Evolutionary conservation across 2,113 vertebrate species (phyloP).

Genomic region (Murina feae): DNA sequence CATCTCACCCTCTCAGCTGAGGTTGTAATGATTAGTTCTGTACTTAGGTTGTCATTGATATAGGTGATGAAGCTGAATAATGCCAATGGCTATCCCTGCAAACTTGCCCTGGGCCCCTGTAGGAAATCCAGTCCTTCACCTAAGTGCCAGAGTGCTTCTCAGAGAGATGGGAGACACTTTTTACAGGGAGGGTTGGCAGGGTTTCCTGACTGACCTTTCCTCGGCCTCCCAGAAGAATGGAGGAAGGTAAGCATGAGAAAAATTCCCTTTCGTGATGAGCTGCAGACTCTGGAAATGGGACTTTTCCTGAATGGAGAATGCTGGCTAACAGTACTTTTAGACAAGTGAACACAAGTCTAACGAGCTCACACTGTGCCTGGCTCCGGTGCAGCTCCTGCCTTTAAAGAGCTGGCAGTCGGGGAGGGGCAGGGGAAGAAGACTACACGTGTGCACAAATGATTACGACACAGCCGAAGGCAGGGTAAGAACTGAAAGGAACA

Average conservation of each 20-base stretch:
- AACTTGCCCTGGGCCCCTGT: background rate
- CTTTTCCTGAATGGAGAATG: background rate
- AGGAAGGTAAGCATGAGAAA: background rate
- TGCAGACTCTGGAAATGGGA: background rate
- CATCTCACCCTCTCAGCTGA: background rate
- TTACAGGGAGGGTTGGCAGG: background rate
- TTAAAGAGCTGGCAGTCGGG: background rate
- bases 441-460: background rate
- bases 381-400: background rate
- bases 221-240: background rate
- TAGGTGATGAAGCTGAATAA: background rate
- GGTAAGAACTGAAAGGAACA: background rate
- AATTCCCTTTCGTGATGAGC: background rate
- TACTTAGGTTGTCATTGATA: background rate
- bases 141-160: background rate
- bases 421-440: background rate
- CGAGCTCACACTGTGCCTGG: background rate
- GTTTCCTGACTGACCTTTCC: background rate
- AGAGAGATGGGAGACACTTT: background rate
- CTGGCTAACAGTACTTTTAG: background rate
- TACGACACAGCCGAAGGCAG: background rate
- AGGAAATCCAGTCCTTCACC: background rate
- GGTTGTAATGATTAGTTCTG: background rate
- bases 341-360: background rate
- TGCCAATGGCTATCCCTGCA: background rate